Evolutionary conservation across 2,113 vertebrate genomes (phyloP).

Genomic region (Orthonyx spaldingii): DNA sequence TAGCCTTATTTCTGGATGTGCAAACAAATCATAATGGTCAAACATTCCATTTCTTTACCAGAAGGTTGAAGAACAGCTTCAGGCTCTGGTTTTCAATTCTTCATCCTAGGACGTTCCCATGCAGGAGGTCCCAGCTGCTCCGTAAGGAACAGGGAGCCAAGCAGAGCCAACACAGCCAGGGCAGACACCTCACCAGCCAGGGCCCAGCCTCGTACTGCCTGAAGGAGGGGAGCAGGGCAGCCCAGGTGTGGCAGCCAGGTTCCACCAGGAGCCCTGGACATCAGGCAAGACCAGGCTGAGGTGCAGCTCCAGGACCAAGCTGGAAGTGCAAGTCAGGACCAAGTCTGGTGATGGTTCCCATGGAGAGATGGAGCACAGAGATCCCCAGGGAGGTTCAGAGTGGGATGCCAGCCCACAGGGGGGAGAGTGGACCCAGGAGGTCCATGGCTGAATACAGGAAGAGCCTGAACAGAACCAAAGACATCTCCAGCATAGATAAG

Average conservation of each 20-base stretch:
- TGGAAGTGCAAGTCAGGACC: neutral
- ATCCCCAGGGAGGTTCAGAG: neutral
- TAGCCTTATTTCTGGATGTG: neutral
- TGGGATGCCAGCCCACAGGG: neutral
- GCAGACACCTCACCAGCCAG: neutral
- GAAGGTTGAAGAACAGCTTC: neutral
- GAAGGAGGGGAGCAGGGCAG: neutral
- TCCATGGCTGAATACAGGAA: accelerated
- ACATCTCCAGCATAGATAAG: accelerated
- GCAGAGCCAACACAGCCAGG: neutral
- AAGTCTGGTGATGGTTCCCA: neutral
- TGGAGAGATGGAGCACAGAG: neutral
- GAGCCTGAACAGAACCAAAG: accelerated
- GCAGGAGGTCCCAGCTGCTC: neutral
- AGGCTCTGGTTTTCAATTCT: neutral
- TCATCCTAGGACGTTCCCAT: neutral
- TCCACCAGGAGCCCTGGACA: neutral
- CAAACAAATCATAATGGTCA: neutral
- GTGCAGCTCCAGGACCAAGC: neutral
- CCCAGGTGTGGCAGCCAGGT: neutral
- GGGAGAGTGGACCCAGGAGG: neutral
- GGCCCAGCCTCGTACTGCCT: neutral
- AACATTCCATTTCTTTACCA: neutral
- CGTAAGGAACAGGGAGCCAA: neutral
- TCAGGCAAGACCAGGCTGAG: neutral